Percentiles rank a stretch among this genome's conserved stretches.
These are phyloP conservation scores for Lydus trimaculatus DNA, from an alignment of 2,888 invertebrate genomes.

Conservation along the genomic window DNA sequence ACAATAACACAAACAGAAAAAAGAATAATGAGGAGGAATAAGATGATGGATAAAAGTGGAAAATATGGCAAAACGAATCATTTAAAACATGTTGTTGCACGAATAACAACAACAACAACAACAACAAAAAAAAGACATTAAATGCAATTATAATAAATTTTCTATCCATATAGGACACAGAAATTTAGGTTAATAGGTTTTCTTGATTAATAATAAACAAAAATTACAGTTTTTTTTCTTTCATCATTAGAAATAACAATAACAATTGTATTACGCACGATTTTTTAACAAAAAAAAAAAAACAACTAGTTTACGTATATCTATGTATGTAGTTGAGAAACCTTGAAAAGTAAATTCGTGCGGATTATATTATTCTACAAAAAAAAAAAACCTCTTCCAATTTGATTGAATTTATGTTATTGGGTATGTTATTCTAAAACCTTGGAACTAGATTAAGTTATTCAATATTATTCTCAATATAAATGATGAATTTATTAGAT, in stretches of 20 bases:
- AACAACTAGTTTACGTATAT: background rate
- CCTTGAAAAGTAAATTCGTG: background rate
- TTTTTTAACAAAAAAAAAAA: background rate
- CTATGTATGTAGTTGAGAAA: too few relatives aligned
- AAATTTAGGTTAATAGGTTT: constrained; percentile 5
- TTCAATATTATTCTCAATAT: background rate
- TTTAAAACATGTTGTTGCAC: background rate
- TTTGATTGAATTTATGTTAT: background rate
- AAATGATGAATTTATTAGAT: too few relatives aligned
- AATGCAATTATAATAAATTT: background rate
- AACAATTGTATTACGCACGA: constrained; percentile 1
- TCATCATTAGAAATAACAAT: background rate
- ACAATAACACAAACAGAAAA: background rate
- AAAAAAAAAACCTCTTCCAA: background rate
- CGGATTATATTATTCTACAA: too few relatives aligned
- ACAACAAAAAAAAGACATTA: too few relatives aligned
- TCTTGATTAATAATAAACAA: background rate
- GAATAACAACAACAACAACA: too few relatives aligned
- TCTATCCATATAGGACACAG: background rate
- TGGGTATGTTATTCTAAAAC: background rate
- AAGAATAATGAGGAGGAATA: too few relatives aligned
- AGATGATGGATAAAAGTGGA: background rate
- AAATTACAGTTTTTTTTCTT: background rate
- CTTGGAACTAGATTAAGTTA: background rate
- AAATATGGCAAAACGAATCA: constrained; percentile 1